Conservation (phyloP, 2,113 vertebrate genomes). For the Pedionomus torquatus region DNA sequence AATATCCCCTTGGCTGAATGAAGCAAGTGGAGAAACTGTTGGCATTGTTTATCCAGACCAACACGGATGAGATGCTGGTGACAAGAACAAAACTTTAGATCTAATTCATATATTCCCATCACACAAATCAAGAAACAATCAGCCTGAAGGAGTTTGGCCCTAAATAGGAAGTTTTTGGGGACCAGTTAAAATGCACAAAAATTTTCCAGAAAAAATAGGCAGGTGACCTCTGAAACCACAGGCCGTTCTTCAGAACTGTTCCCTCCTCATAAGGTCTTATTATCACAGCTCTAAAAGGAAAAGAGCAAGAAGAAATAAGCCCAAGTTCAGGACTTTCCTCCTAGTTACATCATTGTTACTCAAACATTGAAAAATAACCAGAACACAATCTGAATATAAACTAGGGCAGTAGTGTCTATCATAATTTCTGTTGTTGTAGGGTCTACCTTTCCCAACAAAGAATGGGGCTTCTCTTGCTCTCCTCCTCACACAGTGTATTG, state of each 20-base stretch:
- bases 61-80: accelerated
- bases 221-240: background rate
- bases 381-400: background rate
- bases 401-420: background rate
- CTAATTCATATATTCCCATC: background rate
- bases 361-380: background rate
- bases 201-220: background rate
- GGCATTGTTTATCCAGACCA: background rate
- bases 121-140: background rate
- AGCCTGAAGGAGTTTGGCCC: background rate
- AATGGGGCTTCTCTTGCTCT: background rate
- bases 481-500: background rate
- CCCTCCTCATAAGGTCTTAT: background rate
- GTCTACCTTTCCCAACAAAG: background rate
- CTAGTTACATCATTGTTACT: background rate
- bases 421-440: background rate
- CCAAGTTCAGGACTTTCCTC: background rate
- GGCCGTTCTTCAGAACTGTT: background rate
- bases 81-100: background rate
- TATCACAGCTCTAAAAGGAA: background rate
- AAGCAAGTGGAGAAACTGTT: background rate
- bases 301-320: background rate
- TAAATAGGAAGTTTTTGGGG: background rate
- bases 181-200: background rate
- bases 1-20: background rate